A percentile compares a stretch with the other conserved stretches of the same genome.
These are phyloP conservation scores for Cetoscarus ocellatus DNA, from an alignment of 2,797 vertebrate species.

Conservation along the genomic window DNA sequence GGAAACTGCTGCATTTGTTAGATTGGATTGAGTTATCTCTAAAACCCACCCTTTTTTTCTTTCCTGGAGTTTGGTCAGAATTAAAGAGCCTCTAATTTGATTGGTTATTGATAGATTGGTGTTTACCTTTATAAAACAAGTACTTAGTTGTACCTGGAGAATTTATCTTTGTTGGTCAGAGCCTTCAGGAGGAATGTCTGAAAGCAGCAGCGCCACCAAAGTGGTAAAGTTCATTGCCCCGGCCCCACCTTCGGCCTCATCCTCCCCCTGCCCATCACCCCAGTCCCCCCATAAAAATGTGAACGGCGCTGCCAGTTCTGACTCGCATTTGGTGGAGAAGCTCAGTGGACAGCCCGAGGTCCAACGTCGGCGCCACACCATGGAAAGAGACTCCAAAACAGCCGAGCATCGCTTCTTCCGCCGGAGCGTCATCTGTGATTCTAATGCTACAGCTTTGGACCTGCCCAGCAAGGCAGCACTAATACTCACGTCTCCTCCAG, in stretches of 20 bases:
- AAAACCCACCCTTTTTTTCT: conserved; percentile 14
- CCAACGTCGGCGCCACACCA: conserved; percentile 94
- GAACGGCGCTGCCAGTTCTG: conserved; percentile 92
- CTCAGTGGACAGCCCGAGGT: conserved; percentile 85
- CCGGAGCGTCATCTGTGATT: conserved; percentile 98
- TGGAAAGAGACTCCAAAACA: conserved; percentile 96
- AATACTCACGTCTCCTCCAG: conserved; percentile 86
- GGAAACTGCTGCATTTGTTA: conserved; percentile 14
- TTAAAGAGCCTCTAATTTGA: conserved; percentile 25
- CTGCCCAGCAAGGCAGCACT: conserved; percentile 91
- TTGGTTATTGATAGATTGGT: conserved; percentile 23
- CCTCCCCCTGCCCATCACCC: conserved; percentile 63
- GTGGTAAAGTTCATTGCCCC: conserved; percentile 82
- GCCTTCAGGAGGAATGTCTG: conserved; percentile 74
- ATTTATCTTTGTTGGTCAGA: conserved; percentile 48
- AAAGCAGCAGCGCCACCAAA: conserved; percentile 76
- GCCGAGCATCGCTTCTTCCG: conserved; percentile 97
- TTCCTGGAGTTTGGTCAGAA: conserved; percentile 26
- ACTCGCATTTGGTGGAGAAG: conserved; percentile 89
- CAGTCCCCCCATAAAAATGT: conserved; percentile 86
- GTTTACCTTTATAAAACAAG: conserved; percentile 15
- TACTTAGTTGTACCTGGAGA: conserved; percentile 61
- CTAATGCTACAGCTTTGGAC: conserved; percentile 96
- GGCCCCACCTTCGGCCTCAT: conserved; percentile 65
- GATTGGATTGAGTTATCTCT: conserved; percentile 21